phyloP scores from a whole-genome alignment of 2,797 vertebrate genomes.

The Prionace glauca region DNA sequence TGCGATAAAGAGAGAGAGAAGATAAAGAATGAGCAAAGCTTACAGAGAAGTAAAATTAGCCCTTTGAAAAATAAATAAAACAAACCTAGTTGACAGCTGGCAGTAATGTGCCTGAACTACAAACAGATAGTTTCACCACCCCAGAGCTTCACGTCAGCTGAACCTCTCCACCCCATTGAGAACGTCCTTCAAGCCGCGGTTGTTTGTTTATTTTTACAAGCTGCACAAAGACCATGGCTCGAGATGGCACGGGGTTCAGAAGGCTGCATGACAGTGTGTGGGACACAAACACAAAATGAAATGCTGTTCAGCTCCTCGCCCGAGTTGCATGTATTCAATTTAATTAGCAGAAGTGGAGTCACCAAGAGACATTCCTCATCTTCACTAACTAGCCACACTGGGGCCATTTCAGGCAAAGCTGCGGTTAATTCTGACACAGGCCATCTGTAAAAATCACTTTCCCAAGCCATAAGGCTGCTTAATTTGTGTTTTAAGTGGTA shows the following conservation, averaged over 20 bases:
- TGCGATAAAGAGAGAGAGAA: neutral
- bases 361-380: constrained; percentile 37
- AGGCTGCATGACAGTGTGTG: constrained; percentile 2
- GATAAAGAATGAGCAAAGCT: neutral
- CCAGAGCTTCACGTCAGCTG: neutral
- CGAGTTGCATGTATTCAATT: constrained; percentile 34
- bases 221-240: neutral
- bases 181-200: constrained; percentile 3
- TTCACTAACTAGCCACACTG: constrained; percentile 37
- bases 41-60: neutral
- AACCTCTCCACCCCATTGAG: constrained; percentile 17
- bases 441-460: constrained; percentile 40
- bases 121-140: constrained; percentile 1
- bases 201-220: constrained; percentile 27
- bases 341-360: constrained; percentile 36
- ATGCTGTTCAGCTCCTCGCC: constrained; percentile 21
- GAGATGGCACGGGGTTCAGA: neutral
- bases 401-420: constrained; percentile 39
- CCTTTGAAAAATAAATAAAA: neutral
- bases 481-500: constrained; percentile 34
- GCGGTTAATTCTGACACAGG: constrained; percentile 34
- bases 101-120: neutral
- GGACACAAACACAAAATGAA: constrained; percentile 30
- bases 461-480: constrained; percentile 33
- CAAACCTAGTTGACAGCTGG: constrained; percentile 16